These are phyloP conservation scores for Esperia sulphurella DNA, from an alignment of 2,888 invertebrate species.

Conservation along the genomic window DNA sequence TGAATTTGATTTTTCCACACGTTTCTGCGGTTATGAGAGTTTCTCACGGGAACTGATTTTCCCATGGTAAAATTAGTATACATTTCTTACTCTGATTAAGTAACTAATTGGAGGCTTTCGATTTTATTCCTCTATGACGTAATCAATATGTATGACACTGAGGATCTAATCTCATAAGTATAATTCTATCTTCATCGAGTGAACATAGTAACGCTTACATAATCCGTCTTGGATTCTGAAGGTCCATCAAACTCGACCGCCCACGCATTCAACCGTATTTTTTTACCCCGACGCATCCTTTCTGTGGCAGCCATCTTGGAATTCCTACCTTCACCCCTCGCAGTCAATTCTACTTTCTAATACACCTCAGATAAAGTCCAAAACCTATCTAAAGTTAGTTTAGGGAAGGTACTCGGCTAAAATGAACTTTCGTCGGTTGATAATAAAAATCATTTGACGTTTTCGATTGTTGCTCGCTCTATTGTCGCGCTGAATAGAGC, in stretches of 20 bases:
- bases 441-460: slow-evolving; percentile 43
- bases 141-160: too few species aligned
- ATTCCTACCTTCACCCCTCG: slow-evolving; percentile 35
- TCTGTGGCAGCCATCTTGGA: slow-evolving; percentile 57
- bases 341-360: slow-evolving; percentile 47
- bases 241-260: slow-evolving; percentile 49
- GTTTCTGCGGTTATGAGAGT: too few species aligned
- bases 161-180: too few species aligned
- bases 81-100: too few species aligned
- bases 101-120: too few species aligned
- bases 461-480: slow-evolving; percentile 36
- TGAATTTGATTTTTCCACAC: too few species aligned
- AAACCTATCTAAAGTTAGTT: slow-evolving; percentile 21
- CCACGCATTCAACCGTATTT: slow-evolving; percentile 65
- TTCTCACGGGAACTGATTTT: too few species aligned
- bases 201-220: not conserved
- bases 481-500: slow-evolving; percentile 55
- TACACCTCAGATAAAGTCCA: slow-evolving; percentile 27
- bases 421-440: slow-evolving; percentile 41
- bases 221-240: slow-evolving; percentile 39
- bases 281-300: slow-evolving; percentile 62
- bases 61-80: too few species aligned
- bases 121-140: too few species aligned
- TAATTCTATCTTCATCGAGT: too few species aligned
- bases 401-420: slow-evolving; percentile 18